phyloP scores from a whole-genome alignment of 2,797 vertebrate species.

The Rhynchonycteris naso region DNA sequence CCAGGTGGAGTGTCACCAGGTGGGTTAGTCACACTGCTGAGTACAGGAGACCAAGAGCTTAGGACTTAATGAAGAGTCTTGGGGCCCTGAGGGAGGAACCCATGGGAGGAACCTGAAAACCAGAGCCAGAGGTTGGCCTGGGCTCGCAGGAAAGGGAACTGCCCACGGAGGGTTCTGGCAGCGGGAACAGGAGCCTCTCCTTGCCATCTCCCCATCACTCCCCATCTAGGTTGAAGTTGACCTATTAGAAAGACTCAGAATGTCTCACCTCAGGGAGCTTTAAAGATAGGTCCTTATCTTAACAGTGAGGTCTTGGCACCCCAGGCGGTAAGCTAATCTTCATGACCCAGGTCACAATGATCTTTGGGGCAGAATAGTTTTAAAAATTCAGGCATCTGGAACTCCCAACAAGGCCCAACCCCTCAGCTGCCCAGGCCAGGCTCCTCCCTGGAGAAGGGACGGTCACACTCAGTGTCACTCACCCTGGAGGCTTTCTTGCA shows the following conservation, averaged over 20 bases:
- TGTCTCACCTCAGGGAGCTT: too few species aligned
- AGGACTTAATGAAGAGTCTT: not conserved
- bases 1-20: too few species aligned
- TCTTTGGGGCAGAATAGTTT: conserved; percentile 11
- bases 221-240: not conserved
- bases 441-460: not conserved
- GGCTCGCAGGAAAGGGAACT: not conserved
- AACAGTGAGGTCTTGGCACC: not conserved
- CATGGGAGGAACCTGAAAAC: not conserved
- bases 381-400: not conserved
- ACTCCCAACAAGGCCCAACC: not conserved
- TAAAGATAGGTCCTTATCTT: not conserved
- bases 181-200: not conserved
- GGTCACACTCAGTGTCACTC: not conserved
- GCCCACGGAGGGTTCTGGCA: too few species aligned
- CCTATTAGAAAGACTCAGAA: not conserved
- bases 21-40: not conserved
- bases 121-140: not conserved
- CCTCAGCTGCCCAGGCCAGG: not conserved
- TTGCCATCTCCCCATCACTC: not conserved
- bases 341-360: not conserved
- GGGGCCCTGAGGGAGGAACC: not conserved
- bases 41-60: not conserved
- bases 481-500: not conserved
- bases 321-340: not conserved